A percentile compares a stretch with the other conserved stretches of the same genome.
Conservation (phyloP, 1,140 invertebrate species). For the Drosophila ananassae region DNA sequence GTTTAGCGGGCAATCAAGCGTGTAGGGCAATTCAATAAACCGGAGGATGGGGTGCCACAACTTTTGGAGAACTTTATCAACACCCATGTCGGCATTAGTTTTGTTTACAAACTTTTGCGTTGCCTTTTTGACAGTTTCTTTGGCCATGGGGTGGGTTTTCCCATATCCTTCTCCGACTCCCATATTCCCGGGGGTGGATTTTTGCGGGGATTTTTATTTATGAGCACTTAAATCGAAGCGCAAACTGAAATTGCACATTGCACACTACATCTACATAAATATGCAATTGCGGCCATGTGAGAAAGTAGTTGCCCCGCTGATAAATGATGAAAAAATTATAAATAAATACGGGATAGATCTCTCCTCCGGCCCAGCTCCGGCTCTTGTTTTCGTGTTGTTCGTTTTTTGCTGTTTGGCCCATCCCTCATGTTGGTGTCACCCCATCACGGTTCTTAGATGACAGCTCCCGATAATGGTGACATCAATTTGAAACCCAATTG, state of each 20-base stretch:
- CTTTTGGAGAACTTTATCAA: conserved; percentile 82
- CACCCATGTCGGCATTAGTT: conserved; percentile 84
- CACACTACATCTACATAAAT: conserved; percentile 78
- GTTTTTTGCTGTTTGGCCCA: background rate
- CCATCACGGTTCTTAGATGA: conserved; percentile 67
- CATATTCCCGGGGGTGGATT: conserved; percentile 18
- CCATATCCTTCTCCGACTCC: background rate
- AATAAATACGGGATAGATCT: conserved; percentile 66
- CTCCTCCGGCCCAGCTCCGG: conserved; percentile 6
- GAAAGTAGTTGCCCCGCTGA: conserved; percentile 57
- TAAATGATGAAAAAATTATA: conserved; percentile 78
- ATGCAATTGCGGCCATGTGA: conserved; percentile 80
- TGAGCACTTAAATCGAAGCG: conserved; percentile 83
- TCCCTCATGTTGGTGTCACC: conserved; percentile 28
- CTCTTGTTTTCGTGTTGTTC: conserved; percentile 9
- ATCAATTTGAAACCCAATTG: conserved; percentile 84
- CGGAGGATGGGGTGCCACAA: conserved; percentile 27
- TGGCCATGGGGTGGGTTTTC: conserved; percentile 19
- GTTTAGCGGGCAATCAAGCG: conserved; percentile 83
- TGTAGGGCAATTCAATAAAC: conserved; percentile 83
- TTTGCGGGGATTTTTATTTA: conserved; percentile 76
- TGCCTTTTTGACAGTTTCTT: conserved; percentile 78
- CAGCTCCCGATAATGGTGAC: conserved; percentile 82
- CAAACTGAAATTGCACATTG: conserved; percentile 73
- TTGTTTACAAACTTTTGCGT: conserved; percentile 83